phyloP scores from a whole-genome alignment of 2,888 invertebrate genomes.

The Xiphydria camelus region DNA sequence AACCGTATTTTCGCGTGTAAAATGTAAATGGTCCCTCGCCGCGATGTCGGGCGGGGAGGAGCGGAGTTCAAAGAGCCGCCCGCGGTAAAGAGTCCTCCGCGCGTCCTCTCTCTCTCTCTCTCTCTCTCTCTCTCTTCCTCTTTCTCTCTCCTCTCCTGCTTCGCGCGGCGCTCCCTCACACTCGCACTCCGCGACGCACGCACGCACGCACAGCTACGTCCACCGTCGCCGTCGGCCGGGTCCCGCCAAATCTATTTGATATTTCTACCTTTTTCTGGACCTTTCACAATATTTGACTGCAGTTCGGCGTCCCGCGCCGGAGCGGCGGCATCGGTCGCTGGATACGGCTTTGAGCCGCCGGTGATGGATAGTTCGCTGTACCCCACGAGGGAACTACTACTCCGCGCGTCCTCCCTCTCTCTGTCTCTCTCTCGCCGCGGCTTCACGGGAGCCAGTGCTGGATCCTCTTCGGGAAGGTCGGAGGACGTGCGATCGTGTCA shows the following conservation, averaged over 20 bases:
- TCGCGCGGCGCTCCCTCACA: conserved; percentile 5
- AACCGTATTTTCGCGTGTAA: conserved; percentile 52
- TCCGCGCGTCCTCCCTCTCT: conserved; percentile 21
- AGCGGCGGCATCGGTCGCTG: conserved; percentile 45
- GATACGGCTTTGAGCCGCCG: conserved; percentile 49
- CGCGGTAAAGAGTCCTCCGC: conserved; percentile 48
- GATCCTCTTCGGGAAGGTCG: too few species aligned
- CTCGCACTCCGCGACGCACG: conserved; percentile 1
- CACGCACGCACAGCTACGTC: conserved; percentile 9
- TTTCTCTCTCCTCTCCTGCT: conserved; percentile 15
- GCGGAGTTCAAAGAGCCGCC: conserved; percentile 55
- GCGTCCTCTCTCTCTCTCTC: conserved; percentile 23
- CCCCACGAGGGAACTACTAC: conserved; percentile 26
- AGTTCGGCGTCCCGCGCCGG: conserved; percentile 44
- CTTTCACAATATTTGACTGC: conserved; percentile 58
- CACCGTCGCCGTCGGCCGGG: conserved; percentile 6
- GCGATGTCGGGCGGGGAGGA: conserved; percentile 22
- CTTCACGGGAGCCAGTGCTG: too few species aligned
- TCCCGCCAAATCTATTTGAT: conserved; percentile 50
- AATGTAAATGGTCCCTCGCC: conserved; percentile 49
- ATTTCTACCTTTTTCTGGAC: conserved; percentile 57
- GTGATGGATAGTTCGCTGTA: conserved; percentile 53
- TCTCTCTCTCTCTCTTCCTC: conserved; percentile 16
- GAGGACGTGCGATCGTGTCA: too few species aligned
- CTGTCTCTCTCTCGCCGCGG: too few species aligned